These are phyloP conservation scores for Hirundo rustica DNA, from an alignment of 2,797 vertebrate species.

Conservation along the genomic window DNA sequence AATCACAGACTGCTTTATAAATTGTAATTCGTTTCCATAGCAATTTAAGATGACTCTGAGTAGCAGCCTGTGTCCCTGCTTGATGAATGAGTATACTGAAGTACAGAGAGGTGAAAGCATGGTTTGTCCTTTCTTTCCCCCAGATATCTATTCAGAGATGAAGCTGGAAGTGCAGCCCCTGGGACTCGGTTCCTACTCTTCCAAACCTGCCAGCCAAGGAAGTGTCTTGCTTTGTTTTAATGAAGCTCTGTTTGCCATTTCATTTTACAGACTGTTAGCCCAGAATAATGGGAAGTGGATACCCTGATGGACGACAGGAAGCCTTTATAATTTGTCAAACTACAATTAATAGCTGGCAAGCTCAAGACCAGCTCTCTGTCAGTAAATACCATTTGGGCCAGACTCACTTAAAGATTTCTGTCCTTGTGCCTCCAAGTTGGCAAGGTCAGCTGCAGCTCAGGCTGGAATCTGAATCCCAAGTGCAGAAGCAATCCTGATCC, in stretches of 20 bases:
- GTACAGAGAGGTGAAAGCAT: not conserved
- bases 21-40: not conserved
- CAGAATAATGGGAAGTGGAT: constrained; percentile 18
- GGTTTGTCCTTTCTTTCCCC: not conserved
- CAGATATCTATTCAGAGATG: not conserved
- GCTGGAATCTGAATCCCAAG: not conserved
- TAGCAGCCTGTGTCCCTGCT: not conserved
- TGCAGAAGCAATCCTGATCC: not conserved
- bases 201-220: constrained; percentile 12
- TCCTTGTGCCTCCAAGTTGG: not conserved
- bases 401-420: constrained; percentile 27
- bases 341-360: constrained; percentile 43
- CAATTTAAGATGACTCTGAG: not conserved
- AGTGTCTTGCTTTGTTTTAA: constrained; percentile 39
- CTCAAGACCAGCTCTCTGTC: constrained; percentile 7
- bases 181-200: not conserved
- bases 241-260: constrained; percentile 15
- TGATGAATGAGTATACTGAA: not conserved
- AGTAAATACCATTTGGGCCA: not conserved
- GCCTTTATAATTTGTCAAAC: constrained; percentile 40
- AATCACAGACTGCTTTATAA: not conserved
- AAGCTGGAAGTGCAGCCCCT: not conserved
- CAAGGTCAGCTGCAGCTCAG: not conserved
- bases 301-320: not conserved
- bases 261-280: constrained; percentile 26